phyloP scores from a whole-genome alignment of 2,888 invertebrate genomes.

The Acleris sparsana region DNA sequence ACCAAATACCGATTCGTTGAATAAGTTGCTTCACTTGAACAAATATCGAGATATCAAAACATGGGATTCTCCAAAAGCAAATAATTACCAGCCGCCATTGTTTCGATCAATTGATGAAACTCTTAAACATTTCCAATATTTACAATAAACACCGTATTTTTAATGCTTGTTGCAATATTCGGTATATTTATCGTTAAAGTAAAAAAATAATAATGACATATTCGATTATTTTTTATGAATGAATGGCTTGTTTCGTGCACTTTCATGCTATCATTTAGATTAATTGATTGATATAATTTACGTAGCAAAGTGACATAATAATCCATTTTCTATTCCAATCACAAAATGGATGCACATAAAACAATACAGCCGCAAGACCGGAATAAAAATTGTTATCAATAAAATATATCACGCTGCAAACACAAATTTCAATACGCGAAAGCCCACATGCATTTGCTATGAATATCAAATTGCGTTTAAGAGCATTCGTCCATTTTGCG shows the following conservation, averaged over 20 bases:
- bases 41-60: not conserved
- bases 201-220: no score
- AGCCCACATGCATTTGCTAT: conserved; percentile 34
- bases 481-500: conserved; percentile 37
- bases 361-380: conserved; percentile 30
- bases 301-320: not conserved
- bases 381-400: conserved; percentile 35
- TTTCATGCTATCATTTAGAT: no score
- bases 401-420: conserved; percentile 34
- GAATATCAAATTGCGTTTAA: conserved; percentile 38
- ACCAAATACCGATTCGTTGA: not conserved
- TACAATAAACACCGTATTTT: not conserved
- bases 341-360: conserved; percentile 21
- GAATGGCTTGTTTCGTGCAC: no score
- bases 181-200: not conserved
- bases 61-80: conserved; percentile 9
- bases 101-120: not conserved
- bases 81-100: conserved; percentile 14
- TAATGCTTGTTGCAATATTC: not conserved
- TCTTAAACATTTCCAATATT: conserved; percentile 10
- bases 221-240: no score
- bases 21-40: not conserved
- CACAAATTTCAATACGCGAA: conserved; percentile 34
- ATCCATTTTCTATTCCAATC: conserved; percentile 23
- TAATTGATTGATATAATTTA: no score